A percentile compares a stretch with the other conserved stretches of the same genome.
phyloP scores from a whole-genome alignment of 2,797 vertebrate species.

The Nannoperca obscura region DNA sequence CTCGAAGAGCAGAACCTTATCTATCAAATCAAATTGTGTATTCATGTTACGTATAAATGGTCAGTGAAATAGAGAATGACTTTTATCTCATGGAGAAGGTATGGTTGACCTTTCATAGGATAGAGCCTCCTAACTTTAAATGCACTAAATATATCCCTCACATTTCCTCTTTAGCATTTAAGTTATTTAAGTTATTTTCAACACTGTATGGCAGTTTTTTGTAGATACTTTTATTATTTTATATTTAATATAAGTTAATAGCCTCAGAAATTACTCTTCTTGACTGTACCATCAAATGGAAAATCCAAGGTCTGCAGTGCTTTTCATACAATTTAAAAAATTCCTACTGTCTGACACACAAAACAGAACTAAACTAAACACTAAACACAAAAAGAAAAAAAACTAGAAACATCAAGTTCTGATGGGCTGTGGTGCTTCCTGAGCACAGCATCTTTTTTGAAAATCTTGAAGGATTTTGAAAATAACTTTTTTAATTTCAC shows the following conservation, averaged over 20 bases:
- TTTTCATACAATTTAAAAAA: neutral
- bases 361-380: neutral
- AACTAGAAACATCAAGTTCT: too few relatives aligned
- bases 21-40: neutral
- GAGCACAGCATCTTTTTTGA: neutral
- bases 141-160: neutral
- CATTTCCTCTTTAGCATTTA: neutral
- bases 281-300: neutral
- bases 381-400: neutral
- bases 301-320: neutral
- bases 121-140: neutral
- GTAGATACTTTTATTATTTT: neutral
- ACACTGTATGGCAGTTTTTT: neutral
- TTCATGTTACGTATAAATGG: neutral
- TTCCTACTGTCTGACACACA: neutral
- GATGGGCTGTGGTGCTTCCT: neutral
- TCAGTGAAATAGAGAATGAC: neutral
- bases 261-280: neutral
- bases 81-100: neutral
- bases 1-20: too few relatives aligned
- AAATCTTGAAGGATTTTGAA: slow-evolving; percentile 18
- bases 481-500: slow-evolving; percentile 3
- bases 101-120: neutral
- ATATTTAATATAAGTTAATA: neutral
- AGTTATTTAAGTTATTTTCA: neutral